Conservation (phyloP, 2,797 vertebrate genomes). For the Sebastes reedi region DNA sequence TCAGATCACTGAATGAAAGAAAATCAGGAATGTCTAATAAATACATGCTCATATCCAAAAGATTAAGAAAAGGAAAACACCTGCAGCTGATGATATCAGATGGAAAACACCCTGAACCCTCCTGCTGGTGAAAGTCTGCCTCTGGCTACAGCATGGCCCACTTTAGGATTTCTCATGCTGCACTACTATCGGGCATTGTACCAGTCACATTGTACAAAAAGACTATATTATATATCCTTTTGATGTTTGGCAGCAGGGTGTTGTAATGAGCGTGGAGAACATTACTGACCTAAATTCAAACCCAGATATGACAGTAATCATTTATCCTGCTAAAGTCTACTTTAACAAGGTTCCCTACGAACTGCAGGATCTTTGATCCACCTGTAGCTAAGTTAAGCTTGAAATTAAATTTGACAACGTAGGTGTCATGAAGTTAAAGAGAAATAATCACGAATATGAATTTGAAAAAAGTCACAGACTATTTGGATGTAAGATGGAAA, state of each 20-base stretch:
- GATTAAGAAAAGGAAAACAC: constrained; percentile 14
- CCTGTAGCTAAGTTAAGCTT: not conserved
- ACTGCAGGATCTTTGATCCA: not conserved
- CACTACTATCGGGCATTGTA: not conserved
- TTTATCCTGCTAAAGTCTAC: not conserved
- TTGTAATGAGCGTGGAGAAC: not conserved
- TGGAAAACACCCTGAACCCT: constrained; percentile 52
- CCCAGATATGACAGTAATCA: not conserved
- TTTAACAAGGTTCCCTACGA: not conserved
- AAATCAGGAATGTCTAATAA: not conserved
- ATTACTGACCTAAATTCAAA: not conserved
- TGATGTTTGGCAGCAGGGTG: not conserved
- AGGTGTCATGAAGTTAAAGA: not conserved
- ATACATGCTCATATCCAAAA: not conserved
- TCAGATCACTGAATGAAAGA: not conserved
- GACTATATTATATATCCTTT: not conserved
- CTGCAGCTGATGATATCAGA: constrained; percentile 14
- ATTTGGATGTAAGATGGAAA: not conserved
- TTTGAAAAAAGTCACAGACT: not conserved
- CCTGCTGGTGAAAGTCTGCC: constrained; percentile 22
- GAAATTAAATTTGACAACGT: not conserved
- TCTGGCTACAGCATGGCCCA: constrained; percentile 53
- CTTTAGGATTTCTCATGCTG: constrained; percentile 26
- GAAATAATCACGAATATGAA: not conserved
- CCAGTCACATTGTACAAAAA: not conserved